Conservation (phyloP, 2,888 invertebrate genomes). For the Pardosa pseudoannulata region DNA sequence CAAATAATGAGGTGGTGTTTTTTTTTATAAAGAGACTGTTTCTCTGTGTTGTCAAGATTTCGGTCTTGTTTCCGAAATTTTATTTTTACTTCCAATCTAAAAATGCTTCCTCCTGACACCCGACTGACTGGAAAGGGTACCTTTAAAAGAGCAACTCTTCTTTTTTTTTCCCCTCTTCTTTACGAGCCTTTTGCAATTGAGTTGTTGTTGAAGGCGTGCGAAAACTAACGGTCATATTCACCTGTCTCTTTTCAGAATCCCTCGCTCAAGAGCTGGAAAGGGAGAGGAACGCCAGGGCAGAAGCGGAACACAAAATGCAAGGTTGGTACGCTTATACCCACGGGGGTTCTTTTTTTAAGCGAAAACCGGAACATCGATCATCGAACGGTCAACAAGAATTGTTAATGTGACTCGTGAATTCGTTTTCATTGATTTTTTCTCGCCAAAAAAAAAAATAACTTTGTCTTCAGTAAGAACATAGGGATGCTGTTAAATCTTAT, state of each 20-base stretch:
- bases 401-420: background rate
- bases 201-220: slow-evolving; percentile 23
- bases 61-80: no score
- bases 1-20: no score
- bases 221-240: slow-evolving; percentile 48
- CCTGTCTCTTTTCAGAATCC: slow-evolving; percentile 72
- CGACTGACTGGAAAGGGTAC: no score
- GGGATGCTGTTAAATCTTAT: no score
- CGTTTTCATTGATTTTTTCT: background rate
- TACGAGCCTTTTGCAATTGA: background rate
- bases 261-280: slow-evolving; percentile 74
- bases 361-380: background rate
- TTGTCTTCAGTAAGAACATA: no score
- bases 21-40: no score
- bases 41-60: no score
- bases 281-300: slow-evolving; percentile 73
- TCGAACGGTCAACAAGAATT: background rate
- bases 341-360: slow-evolving; percentile 3
- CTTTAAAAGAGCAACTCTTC: background rate
- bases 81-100: no score
- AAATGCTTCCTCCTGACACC: no score
- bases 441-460: no score
- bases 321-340: slow-evolving; percentile 56
- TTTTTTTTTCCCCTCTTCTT: background rate
- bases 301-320: slow-evolving; percentile 74